phyloP scores from a whole-genome alignment of 2,888 invertebrate genomes.

The Mythimna impura region DNA sequence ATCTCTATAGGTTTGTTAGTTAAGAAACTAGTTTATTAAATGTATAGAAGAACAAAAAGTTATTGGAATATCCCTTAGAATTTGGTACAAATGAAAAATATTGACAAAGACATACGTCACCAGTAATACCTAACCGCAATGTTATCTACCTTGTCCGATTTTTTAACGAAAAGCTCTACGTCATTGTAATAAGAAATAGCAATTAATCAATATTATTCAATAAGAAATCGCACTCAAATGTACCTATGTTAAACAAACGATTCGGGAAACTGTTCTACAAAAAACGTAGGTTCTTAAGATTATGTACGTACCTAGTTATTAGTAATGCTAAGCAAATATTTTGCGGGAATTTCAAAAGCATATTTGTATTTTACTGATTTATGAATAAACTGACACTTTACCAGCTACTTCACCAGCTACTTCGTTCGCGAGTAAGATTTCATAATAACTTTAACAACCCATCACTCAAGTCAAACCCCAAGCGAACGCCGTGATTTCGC shows the following conservation, averaged over 20 bases:
- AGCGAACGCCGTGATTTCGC: no score
- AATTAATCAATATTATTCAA: not conserved
- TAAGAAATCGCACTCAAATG: constrained; percentile 34
- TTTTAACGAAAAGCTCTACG: constrained; percentile 6
- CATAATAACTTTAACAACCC: no score
- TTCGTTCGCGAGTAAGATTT: no score
- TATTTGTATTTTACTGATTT: not conserved
- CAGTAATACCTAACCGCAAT: not conserved
- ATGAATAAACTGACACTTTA: not conserved
- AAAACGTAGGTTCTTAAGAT: not conserved
- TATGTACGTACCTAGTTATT: not conserved
- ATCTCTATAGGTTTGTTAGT: not conserved
- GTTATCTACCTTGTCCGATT: not conserved
- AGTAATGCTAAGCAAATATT: constrained; percentile 21
- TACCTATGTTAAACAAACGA: not conserved
- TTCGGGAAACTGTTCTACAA: not conserved
- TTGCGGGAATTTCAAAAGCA: constrained; percentile 8
- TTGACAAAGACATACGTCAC: constrained; percentile 23
- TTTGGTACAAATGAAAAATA: constrained; percentile 12
- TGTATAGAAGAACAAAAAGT: not conserved
- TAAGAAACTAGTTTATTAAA: not conserved
- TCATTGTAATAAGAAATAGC: constrained; percentile 10
- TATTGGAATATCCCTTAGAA: not conserved
- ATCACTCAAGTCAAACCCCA: no score
- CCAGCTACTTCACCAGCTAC: no score